Evolutionary conservation across 2,113 vertebrate genomes (phyloP), one percentile per base, ranked within the genome.

Genomic region (Apistogramma diplotaenia): DNA sequence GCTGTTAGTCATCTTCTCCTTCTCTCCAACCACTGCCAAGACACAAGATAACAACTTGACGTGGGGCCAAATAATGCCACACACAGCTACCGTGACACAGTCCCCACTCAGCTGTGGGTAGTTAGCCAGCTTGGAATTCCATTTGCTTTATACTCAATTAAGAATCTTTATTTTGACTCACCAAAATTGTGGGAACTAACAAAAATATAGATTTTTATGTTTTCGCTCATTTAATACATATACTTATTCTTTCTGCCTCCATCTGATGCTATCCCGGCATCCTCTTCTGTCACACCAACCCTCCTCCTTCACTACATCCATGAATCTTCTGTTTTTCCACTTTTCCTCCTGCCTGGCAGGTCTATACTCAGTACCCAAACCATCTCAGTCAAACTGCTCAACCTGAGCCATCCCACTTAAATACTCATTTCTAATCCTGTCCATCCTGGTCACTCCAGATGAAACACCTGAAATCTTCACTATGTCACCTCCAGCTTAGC

Each of bases 1-100:
- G 15, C 95, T 75, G 43, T 94, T 91, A 43, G 95, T 96, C 86
- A 90, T 87, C 91, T 95, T 97, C 92, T 99, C 98, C 89, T 98
- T 98, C 92, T 99, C 98, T 79, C 97, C 98, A 73, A 99, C 98
- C 94, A 99, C 98, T 99, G 94, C 59, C 94, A 92, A 85, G 92
- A 88, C 73, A 89, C 40, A 40, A 81, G 29, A 71, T 60, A 88
- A 91, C 86, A 90, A 87, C 75, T 82, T 78, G 82, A 89, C 31
- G 86, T 7, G 7, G 7, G 35, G 83, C 81, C 77, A 87, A 83
- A 25, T 74, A 29, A 79, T 76, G 78, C 59, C 51, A 76, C 23
- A 33, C 73, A 87, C 84, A 90, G 83, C 85, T 86, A 85, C 61
- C 74, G 87, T 80, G 59, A 89, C 89, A 88, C 87, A 25, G 70